Base-by-base conservation (phyloP, 1,140 invertebrate genomes). In the Contarinia nasturtii region DNA sequence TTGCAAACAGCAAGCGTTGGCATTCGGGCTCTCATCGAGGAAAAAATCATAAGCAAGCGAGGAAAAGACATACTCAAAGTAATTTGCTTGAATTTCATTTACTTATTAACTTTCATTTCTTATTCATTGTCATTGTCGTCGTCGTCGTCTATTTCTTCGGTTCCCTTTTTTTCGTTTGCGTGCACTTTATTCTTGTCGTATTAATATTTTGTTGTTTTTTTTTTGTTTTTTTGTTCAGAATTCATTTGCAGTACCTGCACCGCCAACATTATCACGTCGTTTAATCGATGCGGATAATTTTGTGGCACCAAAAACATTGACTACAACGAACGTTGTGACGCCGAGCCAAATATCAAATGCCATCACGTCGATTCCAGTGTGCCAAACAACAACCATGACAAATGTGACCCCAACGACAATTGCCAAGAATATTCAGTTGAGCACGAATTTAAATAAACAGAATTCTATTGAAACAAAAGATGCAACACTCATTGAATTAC, bases 41-140 rank as follows among this genome's bases (percentile, higher is more conserved):
- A 91, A 60, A 90, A 90, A 62, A 91, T 90, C 47, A 90, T 87
- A 51, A 87, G 84, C 56, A 85, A 86, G 54, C 67, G 84, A 21
- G 47, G 58, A 45, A 64, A 64, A 54, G 61, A 64, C 27, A 27
- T 27, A 27, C 27, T 27, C 27, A 27, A 27, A 27, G 27, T 27
- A 27, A 27, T 27, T 27, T 27, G 27, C 27, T 34, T 7, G 40
- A 22, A 44, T 47, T 47, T 47, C 33, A 47, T 47, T 21, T 51
- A 37, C 7, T 11, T 36, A 14, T 11, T 17, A 8, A 10, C 33
- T n/a, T 34, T 33, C 21, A 17, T 33, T 33, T 14, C 36, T 2
- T 38, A n/a, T n/a, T n/a, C n/a, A n/a, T n/a, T n/a, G n/a, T n/a
- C n/a, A n/a, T n/a, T n/a, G n/a, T n/a, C n/a, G n/a, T n/a, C n/a